Conservation (phyloP, 1,140 invertebrate species). For the Helicorthomorpha holstii region DNA sequence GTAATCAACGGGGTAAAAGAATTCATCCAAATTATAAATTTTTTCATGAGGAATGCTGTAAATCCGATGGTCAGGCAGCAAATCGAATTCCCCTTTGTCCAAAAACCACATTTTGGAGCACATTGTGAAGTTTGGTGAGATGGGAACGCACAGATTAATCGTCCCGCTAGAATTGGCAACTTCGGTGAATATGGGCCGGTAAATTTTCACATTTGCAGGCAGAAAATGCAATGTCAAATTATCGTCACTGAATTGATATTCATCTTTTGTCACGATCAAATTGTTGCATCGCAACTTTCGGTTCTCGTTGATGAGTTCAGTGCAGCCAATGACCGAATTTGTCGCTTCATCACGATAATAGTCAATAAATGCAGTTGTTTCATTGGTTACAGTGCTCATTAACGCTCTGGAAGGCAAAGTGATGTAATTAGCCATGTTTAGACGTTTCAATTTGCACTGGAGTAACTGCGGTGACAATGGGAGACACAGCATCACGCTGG, state of each 20-base stretch:
- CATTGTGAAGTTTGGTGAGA: not conserved
- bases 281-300: not conserved
- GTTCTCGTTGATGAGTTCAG: not conserved
- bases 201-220: not conserved
- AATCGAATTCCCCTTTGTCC: not conserved
- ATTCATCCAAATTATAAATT: not conserved
- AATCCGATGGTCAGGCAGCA: not conserved
- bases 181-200: not conserved
- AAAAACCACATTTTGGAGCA: not conserved
- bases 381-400: not conserved
- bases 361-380: not conserved
- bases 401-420: not conserved
- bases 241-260: not conserved
- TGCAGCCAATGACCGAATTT: not conserved
- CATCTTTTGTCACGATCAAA: not conserved
- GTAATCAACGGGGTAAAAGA: not conserved
- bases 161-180: not conserved
- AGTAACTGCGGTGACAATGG: not conserved
- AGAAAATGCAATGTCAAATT: not conserved
- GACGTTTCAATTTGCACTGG: not conserved
- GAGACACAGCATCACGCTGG: not conserved
- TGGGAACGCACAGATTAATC: not conserved
- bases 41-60: not conserved
- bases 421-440: not conserved
- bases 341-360: not conserved